phyloP scores from a whole-genome alignment of 2,113 vertebrate genomes.

The Sinocyclocheilus rhinocerous region DNA sequence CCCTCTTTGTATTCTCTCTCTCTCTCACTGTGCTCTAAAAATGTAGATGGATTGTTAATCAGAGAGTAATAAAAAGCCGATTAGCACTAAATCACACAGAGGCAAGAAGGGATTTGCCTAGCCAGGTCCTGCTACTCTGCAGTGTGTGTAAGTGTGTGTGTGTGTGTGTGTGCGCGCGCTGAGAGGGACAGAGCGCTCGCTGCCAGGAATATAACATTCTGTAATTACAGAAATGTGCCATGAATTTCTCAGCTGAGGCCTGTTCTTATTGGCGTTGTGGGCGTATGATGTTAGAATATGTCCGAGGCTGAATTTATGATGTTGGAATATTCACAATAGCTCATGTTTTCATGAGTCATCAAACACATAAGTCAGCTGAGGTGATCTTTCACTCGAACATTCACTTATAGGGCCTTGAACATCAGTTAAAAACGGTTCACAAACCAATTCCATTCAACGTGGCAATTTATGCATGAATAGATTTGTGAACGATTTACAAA shows the following conservation, averaged over 20 bases:
- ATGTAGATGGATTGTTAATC: slow-evolving; percentile 50
- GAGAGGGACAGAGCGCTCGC: not conserved
- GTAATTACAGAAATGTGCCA: slow-evolving; percentile 43
- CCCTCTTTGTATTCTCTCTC: slow-evolving; percentile 11
- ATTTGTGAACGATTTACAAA: not conserved
- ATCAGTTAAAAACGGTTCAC: not conserved
- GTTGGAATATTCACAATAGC: slow-evolving; percentile 13
- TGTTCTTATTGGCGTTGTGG: slow-evolving; percentile 28
- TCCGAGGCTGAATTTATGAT: slow-evolving; percentile 21
- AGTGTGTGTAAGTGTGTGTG: slow-evolving; percentile 18
- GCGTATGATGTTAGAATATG: slow-evolving; percentile 26
- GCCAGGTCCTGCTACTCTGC: slow-evolving; percentile 39
- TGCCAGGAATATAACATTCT: slow-evolving; percentile 46
- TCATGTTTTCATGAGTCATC: slow-evolving; percentile 34
- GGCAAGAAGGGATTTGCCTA: slow-evolving; percentile 33
- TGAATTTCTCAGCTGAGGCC: slow-evolving; percentile 36
- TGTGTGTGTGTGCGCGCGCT: not conserved
- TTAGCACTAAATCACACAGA: slow-evolving; percentile 50
- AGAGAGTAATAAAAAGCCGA: slow-evolving; percentile 53
- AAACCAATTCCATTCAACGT: not conserved
- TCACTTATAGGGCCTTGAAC: not conserved
- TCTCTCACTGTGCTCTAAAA: slow-evolving; percentile 35
- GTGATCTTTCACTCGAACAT: not conserved
- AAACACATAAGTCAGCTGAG: slow-evolving; percentile 9
- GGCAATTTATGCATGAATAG: not conserved